Percentiles rank a stretch among this genome's conserved stretches.
phyloP scores from a whole-genome alignment of 2,888 invertebrate species.

The Malthinus seriepunctatus region DNA sequence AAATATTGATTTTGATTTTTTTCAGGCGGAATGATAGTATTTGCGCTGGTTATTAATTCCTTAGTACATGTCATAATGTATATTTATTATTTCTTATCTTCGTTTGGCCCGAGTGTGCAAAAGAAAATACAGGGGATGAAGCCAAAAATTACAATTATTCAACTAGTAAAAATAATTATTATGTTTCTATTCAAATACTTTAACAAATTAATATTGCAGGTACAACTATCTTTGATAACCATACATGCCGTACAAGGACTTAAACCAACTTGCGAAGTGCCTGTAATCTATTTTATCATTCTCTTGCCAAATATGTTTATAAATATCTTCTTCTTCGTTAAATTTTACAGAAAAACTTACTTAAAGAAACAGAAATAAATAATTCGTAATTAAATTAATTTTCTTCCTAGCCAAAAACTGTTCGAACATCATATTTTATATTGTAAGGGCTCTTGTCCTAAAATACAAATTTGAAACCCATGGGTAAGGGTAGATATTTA shows the following conservation, averaged over 20 bases:
- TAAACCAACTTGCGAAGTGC: neutral
- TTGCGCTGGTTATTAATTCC: slow-evolving; percentile 68
- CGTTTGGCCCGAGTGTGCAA: slow-evolving; percentile 63
- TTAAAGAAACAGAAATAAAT: neutral
- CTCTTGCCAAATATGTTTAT: neutral
- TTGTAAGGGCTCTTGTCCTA: no score
- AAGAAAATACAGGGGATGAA: slow-evolving; percentile 63
- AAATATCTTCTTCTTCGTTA: slow-evolving; percentile 1
- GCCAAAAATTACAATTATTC: slow-evolving; percentile 59
- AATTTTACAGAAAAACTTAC: neutral
- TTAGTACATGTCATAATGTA: slow-evolving; percentile 76
- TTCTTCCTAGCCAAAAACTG: no score
- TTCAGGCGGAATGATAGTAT: slow-evolving; percentile 69
- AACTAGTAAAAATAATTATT: slow-evolving; percentile 59
- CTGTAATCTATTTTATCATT: neutral
- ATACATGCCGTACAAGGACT: neutral
- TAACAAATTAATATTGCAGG: neutral
- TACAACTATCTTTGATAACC: neutral
- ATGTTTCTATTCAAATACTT: neutral
- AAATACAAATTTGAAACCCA: no score
- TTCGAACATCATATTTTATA: no score
- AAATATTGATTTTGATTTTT: neutral
- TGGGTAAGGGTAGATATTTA: no score
- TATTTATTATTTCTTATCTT: slow-evolving; percentile 69
- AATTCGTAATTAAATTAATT: no score